Conservation (phyloP, 2,888 invertebrate species). For the Dicyrtoma fusca region DNA sequence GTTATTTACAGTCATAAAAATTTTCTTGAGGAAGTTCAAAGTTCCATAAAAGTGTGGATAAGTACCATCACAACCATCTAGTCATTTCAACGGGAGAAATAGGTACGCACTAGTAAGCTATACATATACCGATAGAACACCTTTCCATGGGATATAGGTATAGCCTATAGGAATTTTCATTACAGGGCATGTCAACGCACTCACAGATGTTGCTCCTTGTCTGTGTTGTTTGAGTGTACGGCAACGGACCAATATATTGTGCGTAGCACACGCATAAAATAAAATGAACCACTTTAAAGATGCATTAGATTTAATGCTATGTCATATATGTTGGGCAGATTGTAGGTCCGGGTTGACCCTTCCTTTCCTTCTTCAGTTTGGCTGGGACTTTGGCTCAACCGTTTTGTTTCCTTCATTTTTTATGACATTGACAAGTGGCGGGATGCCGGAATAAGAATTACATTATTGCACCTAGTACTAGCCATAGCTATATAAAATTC, state of each 20-base stretch:
- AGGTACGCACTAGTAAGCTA: not conserved
- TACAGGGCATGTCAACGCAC: not conserved
- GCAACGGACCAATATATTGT: not conserved
- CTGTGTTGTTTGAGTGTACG: too few relatives aligned
- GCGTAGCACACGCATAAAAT: not conserved
- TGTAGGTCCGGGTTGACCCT: slow-evolving; percentile 36
- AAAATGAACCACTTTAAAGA: too few relatives aligned
- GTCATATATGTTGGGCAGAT: too few relatives aligned
- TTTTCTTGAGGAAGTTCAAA: slow-evolving; percentile 35
- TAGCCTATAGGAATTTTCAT: too few relatives aligned
- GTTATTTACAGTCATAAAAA: slow-evolving; percentile 33
- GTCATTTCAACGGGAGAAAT: not conserved
- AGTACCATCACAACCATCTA: not conserved
- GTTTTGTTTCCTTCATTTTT: slow-evolving; percentile 29
- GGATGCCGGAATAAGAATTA: not conserved
- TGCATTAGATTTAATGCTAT: not conserved
- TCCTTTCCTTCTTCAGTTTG: slow-evolving; percentile 4
- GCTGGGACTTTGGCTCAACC: not conserved
- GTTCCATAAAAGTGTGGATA: slow-evolving; percentile 29
- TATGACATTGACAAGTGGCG: slow-evolving; percentile 28
- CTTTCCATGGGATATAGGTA: too few relatives aligned
- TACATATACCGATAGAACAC: not conserved
- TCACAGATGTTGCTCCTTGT: not conserved
- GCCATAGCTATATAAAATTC: too few relatives aligned
- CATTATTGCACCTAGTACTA: not conserved